phyloP scores from a whole-genome alignment of 2,113 vertebrate species.

The Melanocharis versteri region DNA sequence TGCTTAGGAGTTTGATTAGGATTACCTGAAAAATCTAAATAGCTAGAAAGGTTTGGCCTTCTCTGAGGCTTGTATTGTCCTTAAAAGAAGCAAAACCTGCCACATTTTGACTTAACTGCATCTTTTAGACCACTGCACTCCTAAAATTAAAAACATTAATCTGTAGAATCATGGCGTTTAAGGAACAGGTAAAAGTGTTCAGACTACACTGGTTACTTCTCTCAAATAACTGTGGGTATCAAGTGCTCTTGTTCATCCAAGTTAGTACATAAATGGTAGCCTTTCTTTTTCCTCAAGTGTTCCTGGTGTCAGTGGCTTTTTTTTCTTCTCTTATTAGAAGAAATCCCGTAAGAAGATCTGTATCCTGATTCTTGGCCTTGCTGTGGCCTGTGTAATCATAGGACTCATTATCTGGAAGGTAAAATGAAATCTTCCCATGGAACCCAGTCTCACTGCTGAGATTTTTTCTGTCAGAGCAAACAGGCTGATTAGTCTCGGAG shows the following conservation, averaged over 20 bases:
- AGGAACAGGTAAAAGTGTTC: background rate
- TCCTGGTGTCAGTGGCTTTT: background rate
- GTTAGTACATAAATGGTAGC: background rate
- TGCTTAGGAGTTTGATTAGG: background rate
- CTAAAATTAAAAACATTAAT: background rate
- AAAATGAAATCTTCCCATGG: slow-evolving; percentile 62
- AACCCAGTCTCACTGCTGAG: slow-evolving; percentile 16
- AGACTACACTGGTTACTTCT: background rate
- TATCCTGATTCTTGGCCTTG: slow-evolving; percentile 84
- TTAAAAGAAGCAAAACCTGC: background rate
- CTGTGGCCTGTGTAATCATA: slow-evolving; percentile 74
- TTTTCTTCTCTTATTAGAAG: slow-evolving; percentile 76
- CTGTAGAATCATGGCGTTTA: background rate
- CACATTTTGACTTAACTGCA: background rate
- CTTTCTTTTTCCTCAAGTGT: background rate
- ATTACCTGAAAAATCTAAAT: background rate
- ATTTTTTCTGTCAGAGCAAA: slow-evolving; percentile 17
- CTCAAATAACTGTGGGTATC: background rate
- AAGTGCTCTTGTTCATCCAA: background rate
- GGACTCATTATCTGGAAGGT: slow-evolving; percentile 76
- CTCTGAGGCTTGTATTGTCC: background rate
- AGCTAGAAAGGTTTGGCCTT: background rate
- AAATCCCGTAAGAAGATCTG: slow-evolving; percentile 98
- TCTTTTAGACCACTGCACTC: background rate
- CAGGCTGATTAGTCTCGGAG: slow-evolving; percentile 51